These are phyloP conservation scores for Coregonus sp. DNA, from an alignment of 2,797 vertebrate genomes.

Conservation along the genomic window DNA sequence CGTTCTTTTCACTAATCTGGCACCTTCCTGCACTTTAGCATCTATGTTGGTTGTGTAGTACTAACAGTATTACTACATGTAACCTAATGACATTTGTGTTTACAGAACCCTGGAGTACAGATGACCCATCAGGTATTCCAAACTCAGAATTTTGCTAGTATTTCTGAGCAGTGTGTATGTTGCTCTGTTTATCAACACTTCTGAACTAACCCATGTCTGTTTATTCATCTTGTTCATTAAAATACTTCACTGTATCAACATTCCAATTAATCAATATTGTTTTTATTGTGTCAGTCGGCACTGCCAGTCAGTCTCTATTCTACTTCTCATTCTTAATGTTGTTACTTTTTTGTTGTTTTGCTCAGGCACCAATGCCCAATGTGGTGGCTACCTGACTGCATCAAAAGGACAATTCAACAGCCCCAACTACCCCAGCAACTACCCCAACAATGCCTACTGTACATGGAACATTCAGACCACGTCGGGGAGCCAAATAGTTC, in stretches of 20 bases:
- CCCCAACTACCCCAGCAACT: constrained; percentile 44
- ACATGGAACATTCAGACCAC: constrained; percentile 39
- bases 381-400: constrained; percentile 34
- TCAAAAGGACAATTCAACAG: constrained; percentile 34
- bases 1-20: too few relatives aligned
- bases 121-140: background rate
- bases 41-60: background rate
- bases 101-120: background rate
- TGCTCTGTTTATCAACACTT: too few relatives aligned
- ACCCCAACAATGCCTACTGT: constrained; percentile 13
- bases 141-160: background rate
- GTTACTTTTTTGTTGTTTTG: background rate
- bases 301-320: background rate
- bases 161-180: background rate
- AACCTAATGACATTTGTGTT: background rate
- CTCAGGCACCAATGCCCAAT: background rate
- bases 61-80: background rate
- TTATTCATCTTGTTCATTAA: background rate
- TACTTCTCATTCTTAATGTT: background rate
- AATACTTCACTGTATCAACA: background rate
- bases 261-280: background rate
- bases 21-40: too few relatives aligned
- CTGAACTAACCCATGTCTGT: background rate
- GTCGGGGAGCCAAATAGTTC: constrained; percentile 8
- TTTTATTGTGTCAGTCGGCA: background rate